Evolutionary conservation across 2,113 vertebrate genomes (phyloP).

Genomic region (Alaudala cheleensis): DNA sequence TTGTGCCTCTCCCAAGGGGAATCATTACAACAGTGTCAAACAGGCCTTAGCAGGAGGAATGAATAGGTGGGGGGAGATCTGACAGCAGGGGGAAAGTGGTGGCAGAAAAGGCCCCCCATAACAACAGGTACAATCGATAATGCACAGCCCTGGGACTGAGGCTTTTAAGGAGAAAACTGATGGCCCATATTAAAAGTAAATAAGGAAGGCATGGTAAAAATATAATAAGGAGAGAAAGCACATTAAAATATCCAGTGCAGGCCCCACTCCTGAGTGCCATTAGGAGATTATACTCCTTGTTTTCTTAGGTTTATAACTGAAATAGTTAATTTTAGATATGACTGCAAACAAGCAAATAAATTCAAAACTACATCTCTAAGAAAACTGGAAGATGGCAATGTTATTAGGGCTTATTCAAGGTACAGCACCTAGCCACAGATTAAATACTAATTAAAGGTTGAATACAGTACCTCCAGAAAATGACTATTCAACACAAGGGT

Average conservation of each 20-base stretch:
- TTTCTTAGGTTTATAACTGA: background rate
- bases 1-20: background rate
- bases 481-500: constrained; percentile 46
- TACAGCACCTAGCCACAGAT: constrained; percentile 1
- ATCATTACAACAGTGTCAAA: constrained; percentile 34
- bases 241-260: background rate
- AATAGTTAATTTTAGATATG: constrained; percentile 12
- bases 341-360: background rate
- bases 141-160: background rate
- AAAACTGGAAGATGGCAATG: background rate
- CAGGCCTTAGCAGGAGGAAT: background rate
- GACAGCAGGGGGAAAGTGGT: background rate
- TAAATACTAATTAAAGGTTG: constrained; percentile 69
- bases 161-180: background rate
- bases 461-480: constrained; percentile 50
- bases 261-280: background rate
- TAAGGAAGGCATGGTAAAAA: background rate
- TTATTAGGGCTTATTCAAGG: constrained; percentile 54
- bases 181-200: background rate
- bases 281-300: background rate
- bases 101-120: background rate
- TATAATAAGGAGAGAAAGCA: background rate
- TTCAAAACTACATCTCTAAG: background rate
- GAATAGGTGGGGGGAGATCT: background rate
- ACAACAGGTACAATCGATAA: background rate